Conservation (phyloP, 2,797 vertebrate genomes). For the Varecia variegata region DNA sequence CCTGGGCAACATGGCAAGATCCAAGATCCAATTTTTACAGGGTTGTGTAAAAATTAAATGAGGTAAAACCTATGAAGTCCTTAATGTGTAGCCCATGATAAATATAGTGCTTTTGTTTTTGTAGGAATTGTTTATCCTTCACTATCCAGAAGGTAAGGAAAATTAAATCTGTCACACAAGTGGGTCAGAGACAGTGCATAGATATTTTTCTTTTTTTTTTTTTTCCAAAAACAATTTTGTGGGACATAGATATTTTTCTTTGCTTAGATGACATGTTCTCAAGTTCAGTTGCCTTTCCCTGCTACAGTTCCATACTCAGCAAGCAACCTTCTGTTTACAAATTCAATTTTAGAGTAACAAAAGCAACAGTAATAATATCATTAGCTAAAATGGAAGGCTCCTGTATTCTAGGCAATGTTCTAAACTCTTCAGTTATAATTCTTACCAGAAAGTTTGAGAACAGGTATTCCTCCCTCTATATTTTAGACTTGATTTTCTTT, state of each 20-base stretch:
- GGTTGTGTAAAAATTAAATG: neutral
- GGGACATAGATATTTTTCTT: neutral
- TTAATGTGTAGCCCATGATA: neutral
- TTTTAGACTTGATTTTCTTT: constrained; percentile 18
- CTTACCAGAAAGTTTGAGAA: neutral
- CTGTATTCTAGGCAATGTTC: neutral
- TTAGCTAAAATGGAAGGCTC: neutral
- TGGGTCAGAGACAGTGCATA: neutral
- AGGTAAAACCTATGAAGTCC: neutral
- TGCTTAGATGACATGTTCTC: neutral
- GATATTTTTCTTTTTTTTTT: neutral
- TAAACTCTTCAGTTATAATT: neutral
- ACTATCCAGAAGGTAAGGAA: neutral
- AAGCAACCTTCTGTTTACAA: neutral
- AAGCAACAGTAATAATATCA: neutral
- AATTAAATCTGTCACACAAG: neutral
- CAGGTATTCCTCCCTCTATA: neutral
- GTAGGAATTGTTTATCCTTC: neutral
- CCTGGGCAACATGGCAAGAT: no score
- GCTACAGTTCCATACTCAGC: neutral
- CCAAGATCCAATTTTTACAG: neutral
- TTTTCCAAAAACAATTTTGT: no score
- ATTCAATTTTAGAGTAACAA: neutral
- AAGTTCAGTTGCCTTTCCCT: neutral
- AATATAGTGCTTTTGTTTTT: neutral